Evolutionary conservation across 37 sponge, comb jelly and placozoan species (phyloP).

Genomic region (Geodia barretti): DNA sequence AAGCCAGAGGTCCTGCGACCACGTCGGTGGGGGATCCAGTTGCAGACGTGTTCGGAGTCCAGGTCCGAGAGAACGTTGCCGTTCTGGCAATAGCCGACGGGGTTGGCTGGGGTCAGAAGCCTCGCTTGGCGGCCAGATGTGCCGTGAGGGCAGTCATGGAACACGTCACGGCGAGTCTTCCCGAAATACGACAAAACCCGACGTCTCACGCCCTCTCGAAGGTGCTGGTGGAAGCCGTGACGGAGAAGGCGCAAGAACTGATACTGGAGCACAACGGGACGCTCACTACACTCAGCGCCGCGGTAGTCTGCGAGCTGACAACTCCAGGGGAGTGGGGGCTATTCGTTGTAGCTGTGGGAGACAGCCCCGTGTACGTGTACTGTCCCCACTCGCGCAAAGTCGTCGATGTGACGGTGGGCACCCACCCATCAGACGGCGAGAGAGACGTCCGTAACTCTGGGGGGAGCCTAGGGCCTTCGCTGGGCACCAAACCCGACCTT

Average conservation of each 20-base stretch:
- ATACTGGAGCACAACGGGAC: conserved; percentile 81
- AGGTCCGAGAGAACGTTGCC: conserved; percentile 53
- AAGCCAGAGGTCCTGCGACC: not conserved
- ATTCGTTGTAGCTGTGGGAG: conserved; percentile 77
- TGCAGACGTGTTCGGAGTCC: conserved; percentile 90
- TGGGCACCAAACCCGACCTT: conserved; percentile 77
- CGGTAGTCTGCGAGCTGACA: conserved; percentile 69
- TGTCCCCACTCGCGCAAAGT: conserved; percentile 53
- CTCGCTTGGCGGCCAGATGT: conserved; percentile 85
- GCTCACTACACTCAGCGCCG: conserved; percentile 82
- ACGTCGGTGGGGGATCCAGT: conserved; percentile 74
- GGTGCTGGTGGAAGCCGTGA: conserved; percentile 49
- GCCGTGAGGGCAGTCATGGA: conserved; percentile 77
- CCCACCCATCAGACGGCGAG: conserved; percentile 40
- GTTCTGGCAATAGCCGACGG: conserved; percentile 90
- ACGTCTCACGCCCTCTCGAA: conserved; percentile 29
- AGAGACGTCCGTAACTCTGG: conserved; percentile 66
- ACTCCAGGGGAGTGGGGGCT: conserved; percentile 66
- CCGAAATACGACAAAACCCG: not conserved
- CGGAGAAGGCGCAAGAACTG: conserved; percentile 67
- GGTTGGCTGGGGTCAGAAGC: conserved; percentile 84
- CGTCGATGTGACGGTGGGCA: conserved; percentile 56
- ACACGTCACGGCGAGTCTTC: conserved; percentile 23
- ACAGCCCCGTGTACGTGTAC: conserved; percentile 84
- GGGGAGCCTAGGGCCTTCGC: conserved; percentile 77